Evolutionary conservation across 2,113 vertebrate species (phyloP).

Genomic region (Ardeotis arabs): DNA sequence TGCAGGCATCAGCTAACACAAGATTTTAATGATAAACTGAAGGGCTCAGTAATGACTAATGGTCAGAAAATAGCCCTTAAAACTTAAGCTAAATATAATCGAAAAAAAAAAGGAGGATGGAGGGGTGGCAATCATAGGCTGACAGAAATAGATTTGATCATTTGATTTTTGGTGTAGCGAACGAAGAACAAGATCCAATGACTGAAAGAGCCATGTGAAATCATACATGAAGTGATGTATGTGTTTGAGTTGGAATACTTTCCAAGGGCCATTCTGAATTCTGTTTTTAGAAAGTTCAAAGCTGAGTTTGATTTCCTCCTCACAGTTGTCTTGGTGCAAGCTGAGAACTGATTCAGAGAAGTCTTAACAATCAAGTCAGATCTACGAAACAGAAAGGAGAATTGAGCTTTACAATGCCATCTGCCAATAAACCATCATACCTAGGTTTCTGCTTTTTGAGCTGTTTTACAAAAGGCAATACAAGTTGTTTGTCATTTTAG

Average conservation of each 20-base stretch:
- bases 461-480: neutral
- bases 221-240: neutral
- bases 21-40: neutral
- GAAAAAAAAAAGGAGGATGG: neutral
- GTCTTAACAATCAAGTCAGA: neutral
- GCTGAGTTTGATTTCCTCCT: neutral
- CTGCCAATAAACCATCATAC: neutral
- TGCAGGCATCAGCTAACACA: neutral
- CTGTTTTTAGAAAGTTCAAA: neutral
- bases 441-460: neutral
- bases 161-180: neutral
- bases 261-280: neutral
- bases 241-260: neutral
- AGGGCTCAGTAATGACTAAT: conserved; percentile 20
- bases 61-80: conserved; percentile 51
- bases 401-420: neutral
- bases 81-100: conserved; percentile 31
- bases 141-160: neutral
- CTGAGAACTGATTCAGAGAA: neutral
- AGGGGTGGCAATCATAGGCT: neutral
- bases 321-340: neutral
- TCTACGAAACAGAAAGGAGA: neutral
- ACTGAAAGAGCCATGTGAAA: neutral
- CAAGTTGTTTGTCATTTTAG: neutral
- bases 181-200: neutral